Evolutionary conservation across 2,888 invertebrate genomes (phyloP).

Genomic region (Leptinotarsa rubiginosa): DNA sequence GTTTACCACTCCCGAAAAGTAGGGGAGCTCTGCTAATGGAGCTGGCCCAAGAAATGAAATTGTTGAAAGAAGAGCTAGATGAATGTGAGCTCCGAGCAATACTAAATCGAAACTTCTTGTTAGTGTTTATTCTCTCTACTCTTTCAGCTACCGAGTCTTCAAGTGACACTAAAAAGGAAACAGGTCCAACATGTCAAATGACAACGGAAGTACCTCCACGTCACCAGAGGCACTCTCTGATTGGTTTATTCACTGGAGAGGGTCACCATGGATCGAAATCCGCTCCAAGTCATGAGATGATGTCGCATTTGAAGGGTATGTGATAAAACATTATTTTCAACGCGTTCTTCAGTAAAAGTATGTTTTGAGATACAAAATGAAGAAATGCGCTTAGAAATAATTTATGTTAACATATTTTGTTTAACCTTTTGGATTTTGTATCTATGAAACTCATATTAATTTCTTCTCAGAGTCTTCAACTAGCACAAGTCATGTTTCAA

Average conservation of each 20-base stretch:
- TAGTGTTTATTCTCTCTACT: slow-evolving; percentile 19
- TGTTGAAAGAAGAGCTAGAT: slow-evolving; percentile 88
- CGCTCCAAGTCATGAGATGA: slow-evolving; percentile 49
- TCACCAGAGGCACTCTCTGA: slow-evolving; percentile 74
- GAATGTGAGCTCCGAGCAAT: slow-evolving; percentile 66
- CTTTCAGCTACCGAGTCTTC: slow-evolving; percentile 48
- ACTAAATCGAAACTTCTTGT: not conserved
- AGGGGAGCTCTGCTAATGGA: slow-evolving; percentile 88
- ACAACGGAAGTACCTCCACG: slow-evolving; percentile 65
- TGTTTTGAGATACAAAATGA: too few relatives aligned
- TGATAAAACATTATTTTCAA: too few relatives aligned
- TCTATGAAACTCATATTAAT: not conserved
- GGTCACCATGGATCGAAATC: slow-evolving; percentile 59
- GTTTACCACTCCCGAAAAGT: slow-evolving; percentile 85
- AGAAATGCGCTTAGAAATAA: not conserved
- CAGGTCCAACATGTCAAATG: slow-evolving; percentile 66
- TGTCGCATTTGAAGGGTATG: slow-evolving; percentile 17
- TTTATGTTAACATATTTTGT: not conserved
- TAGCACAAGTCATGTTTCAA: slow-evolving; percentile 63
- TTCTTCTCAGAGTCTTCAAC: slow-evolving; percentile 53
- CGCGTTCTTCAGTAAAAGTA: too few relatives aligned
- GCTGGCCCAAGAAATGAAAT: slow-evolving; percentile 86
- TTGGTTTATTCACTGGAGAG: slow-evolving; percentile 75
- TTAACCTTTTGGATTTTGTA: too few relatives aligned
- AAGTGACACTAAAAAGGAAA: slow-evolving; percentile 64